These are phyloP conservation scores for Scomber japonicus DNA, from an alignment of 2,113 vertebrate species.

Conservation along the genomic window DNA sequence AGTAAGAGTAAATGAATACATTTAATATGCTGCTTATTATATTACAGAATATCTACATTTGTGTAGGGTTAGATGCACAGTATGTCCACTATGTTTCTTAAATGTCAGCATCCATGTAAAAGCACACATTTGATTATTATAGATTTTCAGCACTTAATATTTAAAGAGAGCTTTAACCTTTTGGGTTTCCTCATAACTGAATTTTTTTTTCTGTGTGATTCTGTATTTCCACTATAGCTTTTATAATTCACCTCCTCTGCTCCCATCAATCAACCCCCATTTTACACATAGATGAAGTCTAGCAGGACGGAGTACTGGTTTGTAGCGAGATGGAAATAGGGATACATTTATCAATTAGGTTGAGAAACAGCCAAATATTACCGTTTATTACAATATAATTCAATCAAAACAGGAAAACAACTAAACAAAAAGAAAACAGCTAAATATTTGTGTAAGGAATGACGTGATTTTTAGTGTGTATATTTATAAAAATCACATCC, in stretches of 20 bases:
- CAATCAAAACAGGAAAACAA: conserved; percentile 36
- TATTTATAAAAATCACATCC: background rate
- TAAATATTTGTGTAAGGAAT: background rate
- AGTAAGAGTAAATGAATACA: background rate
- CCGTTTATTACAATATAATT: conserved; percentile 56
- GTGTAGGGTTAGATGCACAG: background rate
- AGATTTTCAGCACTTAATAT: conserved; percentile 12
- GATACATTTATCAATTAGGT: conserved; percentile 70
- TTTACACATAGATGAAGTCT: conserved; percentile 52
- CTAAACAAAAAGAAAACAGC: conserved; percentile 1
- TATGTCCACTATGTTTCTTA: too few relatives aligned
- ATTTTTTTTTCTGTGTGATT: conserved; percentile 6
- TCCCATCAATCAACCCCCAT: conserved; percentile 69
- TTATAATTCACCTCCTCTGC: conserved; percentile 47
- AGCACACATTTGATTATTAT: background rate
- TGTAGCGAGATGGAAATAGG: conserved; percentile 54
- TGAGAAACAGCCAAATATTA: conserved; percentile 45
- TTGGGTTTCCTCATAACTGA: conserved; percentile 47
- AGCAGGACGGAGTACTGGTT: conserved; percentile 47
- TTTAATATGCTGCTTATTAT: background rate
- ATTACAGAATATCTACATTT: background rate
- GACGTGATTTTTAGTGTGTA: background rate
- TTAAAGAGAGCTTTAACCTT: conserved; percentile 53
- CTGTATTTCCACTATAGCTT: conserved; percentile 41
- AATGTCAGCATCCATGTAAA: background rate